Evolutionary conservation across 2,113 vertebrate genomes (phyloP).

Genomic region (Ovis aries): DNA sequence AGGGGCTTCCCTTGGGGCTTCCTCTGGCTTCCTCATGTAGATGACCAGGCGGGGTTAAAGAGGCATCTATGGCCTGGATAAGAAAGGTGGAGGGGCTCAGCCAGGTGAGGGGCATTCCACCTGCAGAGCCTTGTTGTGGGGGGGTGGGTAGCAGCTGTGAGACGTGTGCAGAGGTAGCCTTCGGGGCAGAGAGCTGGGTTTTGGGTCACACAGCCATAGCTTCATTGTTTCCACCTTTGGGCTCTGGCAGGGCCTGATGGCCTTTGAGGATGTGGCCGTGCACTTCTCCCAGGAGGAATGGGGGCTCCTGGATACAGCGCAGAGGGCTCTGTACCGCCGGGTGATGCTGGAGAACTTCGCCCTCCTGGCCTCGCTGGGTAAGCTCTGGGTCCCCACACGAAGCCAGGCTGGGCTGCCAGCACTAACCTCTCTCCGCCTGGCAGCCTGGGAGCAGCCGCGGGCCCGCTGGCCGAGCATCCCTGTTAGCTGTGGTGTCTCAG

Average conservation of each 20-base stretch:
- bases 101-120: background rate
- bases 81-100: background rate
- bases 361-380: conserved; percentile 59
- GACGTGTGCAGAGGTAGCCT: background rate
- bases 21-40: background rate
- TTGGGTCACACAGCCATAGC: background rate
- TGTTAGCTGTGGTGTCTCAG: background rate
- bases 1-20: background rate
- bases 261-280: conserved; percentile 67
- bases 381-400: background rate
- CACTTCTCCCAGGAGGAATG: conserved; percentile 68
- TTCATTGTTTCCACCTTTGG: background rate
- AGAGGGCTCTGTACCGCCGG: conserved; percentile 53
- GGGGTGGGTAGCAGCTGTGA: background rate
- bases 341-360: conserved; percentile 72
- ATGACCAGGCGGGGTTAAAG: no score
- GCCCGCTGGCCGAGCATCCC: no score
- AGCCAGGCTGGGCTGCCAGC: background rate
- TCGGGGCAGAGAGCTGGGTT: background rate
- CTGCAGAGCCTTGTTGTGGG: background rate
- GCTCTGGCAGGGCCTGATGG: conserved; percentile 44
- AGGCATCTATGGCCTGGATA: no score
- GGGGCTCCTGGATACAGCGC: conserved; percentile 48
- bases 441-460: background rate
- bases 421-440: no score